Conservation (phyloP, 2,888 invertebrate species). For the Troides oblongomaculatus region DNA sequence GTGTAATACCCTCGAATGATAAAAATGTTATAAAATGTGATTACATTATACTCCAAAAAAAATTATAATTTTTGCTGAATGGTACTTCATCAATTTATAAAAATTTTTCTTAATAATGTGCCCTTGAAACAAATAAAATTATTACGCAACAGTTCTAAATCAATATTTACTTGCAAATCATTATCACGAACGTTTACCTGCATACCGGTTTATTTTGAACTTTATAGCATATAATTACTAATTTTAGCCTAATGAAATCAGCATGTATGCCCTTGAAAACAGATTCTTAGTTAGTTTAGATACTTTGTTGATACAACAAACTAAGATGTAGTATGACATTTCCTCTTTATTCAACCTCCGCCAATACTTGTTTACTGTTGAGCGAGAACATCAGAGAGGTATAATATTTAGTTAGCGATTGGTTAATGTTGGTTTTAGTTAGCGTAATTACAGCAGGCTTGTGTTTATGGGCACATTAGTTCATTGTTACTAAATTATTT, state of each 20-base stretch:
- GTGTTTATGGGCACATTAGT: too few species aligned
- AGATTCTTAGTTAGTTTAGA: conserved; percentile 51
- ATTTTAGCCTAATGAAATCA: conserved; percentile 64
- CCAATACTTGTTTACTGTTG: conserved; percentile 16
- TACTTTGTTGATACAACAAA: conserved; percentile 54
- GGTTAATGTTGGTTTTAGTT: conserved; percentile 15
- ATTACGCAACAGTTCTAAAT: too few species aligned
- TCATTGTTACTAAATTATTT: not conserved
- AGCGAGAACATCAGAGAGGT: conserved; percentile 26
- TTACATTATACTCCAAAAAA: too few species aligned
- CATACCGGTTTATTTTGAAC: conserved; percentile 58
- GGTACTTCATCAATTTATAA: too few species aligned
- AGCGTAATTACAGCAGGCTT: too few species aligned
- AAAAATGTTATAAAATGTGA: too few species aligned
- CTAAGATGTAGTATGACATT: conserved; percentile 45
- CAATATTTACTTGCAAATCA: conserved; percentile 37
- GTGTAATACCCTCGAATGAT: too few species aligned
- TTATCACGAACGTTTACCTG: conserved; percentile 53
- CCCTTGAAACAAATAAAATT: too few species aligned
- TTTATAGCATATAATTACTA: conserved; percentile 58
- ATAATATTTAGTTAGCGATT: conserved; percentile 28
- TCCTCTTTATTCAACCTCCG: conserved; percentile 23
- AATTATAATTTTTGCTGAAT: too few species aligned
- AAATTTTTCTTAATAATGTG: too few species aligned
- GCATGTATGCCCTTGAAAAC: conserved; percentile 65